Conservation (phyloP, 2,888 invertebrate genomes). For the Mellilla xanthometata region DNA sequence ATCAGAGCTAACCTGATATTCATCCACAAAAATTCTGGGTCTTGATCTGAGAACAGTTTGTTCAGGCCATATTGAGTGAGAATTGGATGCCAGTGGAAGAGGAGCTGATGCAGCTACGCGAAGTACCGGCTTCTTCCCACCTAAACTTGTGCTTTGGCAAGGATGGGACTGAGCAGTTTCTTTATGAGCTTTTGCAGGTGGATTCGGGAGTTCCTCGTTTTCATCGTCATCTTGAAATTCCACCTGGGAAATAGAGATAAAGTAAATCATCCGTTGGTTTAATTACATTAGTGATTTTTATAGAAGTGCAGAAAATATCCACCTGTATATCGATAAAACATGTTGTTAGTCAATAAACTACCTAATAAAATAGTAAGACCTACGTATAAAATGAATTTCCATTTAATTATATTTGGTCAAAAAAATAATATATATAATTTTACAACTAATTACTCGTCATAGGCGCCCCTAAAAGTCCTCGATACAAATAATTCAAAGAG, state of each 20-base stretch:
- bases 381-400: no score
- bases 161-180: conserved; percentile 15
- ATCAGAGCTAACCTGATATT: conserved; percentile 69
- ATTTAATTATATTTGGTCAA: no score
- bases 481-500: no score
- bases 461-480: no score
- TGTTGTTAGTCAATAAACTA: no score
- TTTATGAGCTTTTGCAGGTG: conserved; percentile 34
- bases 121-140: conserved; percentile 34
- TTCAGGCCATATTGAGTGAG: conserved; percentile 63
- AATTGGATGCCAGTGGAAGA: conserved; percentile 53
- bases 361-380: no score
- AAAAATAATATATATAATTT: no score
- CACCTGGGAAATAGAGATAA: conserved; percentile 52
- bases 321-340: no score
- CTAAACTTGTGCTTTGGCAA: conserved; percentile 15
- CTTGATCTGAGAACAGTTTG: conserved; percentile 51
- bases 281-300: no score
- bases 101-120: conserved; percentile 63
- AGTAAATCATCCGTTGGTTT: no score
- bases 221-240: conserved; percentile 75
- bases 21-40: conserved; percentile 59
- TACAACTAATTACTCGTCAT: no score
- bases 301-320: no score
- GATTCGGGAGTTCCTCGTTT: conserved; percentile 51